A percentile compares a stretch with the other conserved stretches of the same genome.
These are phyloP conservation scores for Epinephelus cyanopodus DNA, from an alignment of 2,113 vertebrate species.

Conservation along the genomic window DNA sequence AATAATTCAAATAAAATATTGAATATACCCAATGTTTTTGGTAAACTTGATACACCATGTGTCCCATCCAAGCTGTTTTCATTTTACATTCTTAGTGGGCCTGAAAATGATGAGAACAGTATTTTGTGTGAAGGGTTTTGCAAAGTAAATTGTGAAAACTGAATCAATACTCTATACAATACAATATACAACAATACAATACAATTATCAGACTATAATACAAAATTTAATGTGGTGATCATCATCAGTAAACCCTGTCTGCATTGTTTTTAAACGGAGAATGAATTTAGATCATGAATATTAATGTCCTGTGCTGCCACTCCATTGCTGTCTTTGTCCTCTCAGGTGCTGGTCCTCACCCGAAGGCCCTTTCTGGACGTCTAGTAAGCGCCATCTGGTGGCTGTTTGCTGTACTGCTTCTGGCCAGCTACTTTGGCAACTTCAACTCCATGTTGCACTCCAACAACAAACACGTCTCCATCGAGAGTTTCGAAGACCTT, in stretches of 20 bases:
- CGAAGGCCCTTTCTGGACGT: conserved; percentile 87
- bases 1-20: too few relatives aligned
- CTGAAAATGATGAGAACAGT: neutral
- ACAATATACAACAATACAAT: too few relatives aligned
- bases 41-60: neutral
- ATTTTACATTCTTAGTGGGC: neutral
- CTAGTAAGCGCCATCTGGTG: conserved; percentile 90
- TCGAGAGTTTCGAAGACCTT: conserved; percentile 90
- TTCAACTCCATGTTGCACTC: conserved; percentile 81
- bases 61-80: neutral
- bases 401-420: conserved; percentile 88
- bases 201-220: neutral
- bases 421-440: conserved; percentile 89
- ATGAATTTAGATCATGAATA: neutral
- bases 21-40: neutral
- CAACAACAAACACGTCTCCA: conserved; percentile 74
- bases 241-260: neutral
- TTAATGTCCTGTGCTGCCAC: neutral
- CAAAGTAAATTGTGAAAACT: neutral
- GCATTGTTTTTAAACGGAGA: neutral
- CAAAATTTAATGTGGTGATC: neutral
- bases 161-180: neutral
- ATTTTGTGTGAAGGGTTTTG: too few relatives aligned
- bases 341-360: conserved; percentile 88
- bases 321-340: neutral